Evolutionary conservation across 2,888 invertebrate species (phyloP).

Genomic region (Stenodera caucasica): DNA sequence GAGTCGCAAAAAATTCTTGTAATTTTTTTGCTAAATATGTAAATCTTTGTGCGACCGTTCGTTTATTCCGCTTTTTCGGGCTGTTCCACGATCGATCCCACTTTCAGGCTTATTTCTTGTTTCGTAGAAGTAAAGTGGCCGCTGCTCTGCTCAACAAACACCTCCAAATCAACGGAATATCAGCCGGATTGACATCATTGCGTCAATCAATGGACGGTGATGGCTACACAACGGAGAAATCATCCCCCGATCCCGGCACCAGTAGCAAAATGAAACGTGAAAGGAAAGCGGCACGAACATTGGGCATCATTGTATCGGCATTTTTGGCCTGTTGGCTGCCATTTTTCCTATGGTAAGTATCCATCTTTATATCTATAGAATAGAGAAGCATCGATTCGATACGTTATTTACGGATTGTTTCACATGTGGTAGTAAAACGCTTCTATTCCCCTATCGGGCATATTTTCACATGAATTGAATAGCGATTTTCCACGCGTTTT

Average conservation of each 20-base stretch:
- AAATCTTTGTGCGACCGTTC: too few species aligned
- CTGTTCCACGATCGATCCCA: conserved; percentile 15
- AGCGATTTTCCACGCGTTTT: too few species aligned
- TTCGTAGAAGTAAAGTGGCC: conserved; percentile 84
- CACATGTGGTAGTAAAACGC: not conserved
- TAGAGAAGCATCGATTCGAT: not conserved
- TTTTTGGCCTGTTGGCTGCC: conserved; percentile 95
- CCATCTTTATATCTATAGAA: not conserved
- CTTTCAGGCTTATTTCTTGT: conserved; percentile 8
- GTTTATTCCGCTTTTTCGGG: conserved; percentile 5
- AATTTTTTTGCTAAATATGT: too few species aligned
- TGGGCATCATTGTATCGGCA: conserved; percentile 96
- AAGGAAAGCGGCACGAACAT: conserved; percentile 87
- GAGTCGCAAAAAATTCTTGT: too few species aligned
- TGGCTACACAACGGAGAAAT: conserved; percentile 46
- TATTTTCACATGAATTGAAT: not conserved
- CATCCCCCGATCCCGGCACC: conserved; percentile 59
- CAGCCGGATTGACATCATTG: conserved; percentile 62
- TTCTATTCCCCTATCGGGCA: not conserved
- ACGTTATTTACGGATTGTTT: not conserved
- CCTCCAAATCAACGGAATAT: conserved; percentile 86
- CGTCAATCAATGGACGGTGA: conserved; percentile 55
- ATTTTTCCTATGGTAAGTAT: conserved; percentile 85
- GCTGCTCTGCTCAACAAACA: conserved; percentile 85
- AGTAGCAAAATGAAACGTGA: conserved; percentile 88